Conservation (phyloP, 2,113 vertebrate genomes). For the Salvelinus fontinalis region DNA sequence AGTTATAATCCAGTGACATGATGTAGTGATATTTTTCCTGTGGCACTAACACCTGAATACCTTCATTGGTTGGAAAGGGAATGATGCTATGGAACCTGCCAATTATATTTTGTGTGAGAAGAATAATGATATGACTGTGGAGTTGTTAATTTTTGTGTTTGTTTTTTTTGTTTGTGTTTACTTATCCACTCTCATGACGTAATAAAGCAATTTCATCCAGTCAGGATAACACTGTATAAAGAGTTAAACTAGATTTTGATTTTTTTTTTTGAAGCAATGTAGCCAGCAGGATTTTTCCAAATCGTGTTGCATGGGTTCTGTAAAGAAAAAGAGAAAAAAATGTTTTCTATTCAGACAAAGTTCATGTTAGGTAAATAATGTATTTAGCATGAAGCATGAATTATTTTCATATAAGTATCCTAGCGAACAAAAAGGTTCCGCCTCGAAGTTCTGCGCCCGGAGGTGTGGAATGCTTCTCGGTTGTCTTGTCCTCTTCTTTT, state of each 20-base stretch:
- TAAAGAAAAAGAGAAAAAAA: constrained; percentile 74
- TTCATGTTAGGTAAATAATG: constrained; percentile 95
- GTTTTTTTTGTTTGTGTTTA: constrained; percentile 14
- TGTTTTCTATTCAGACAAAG: constrained; percentile 72
- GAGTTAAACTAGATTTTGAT: constrained; percentile 64
- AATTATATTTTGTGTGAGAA: constrained; percentile 68
- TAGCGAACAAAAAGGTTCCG: constrained; percentile 82
- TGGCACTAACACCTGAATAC: constrained; percentile 61
- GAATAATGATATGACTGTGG: constrained; percentile 47
- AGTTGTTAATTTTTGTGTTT: constrained; percentile 28
- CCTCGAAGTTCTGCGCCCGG: constrained; percentile 90
- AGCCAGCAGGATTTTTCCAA: constrained; percentile 86
- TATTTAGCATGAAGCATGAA: constrained; percentile 98
- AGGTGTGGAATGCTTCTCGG: constrained; percentile 77
- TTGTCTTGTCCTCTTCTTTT: constrained; percentile 71
- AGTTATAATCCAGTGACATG: constrained; percentile 27
- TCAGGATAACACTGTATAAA: constrained; percentile 79
- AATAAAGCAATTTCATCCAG: constrained; percentile 74
- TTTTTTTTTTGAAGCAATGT: constrained; percentile 76
- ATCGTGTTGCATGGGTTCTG: constrained; percentile 87
- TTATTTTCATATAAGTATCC: constrained; percentile 97
- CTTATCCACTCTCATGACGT: constrained; percentile 69
- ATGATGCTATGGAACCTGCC: constrained; percentile 79
- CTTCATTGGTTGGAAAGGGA: constrained; percentile 62
- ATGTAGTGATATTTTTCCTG: constrained; percentile 58